These are phyloP conservation scores for Ctenopoma kingsleyae DNA, from an alignment of 2,797 vertebrate genomes.

Conservation along the genomic window DNA sequence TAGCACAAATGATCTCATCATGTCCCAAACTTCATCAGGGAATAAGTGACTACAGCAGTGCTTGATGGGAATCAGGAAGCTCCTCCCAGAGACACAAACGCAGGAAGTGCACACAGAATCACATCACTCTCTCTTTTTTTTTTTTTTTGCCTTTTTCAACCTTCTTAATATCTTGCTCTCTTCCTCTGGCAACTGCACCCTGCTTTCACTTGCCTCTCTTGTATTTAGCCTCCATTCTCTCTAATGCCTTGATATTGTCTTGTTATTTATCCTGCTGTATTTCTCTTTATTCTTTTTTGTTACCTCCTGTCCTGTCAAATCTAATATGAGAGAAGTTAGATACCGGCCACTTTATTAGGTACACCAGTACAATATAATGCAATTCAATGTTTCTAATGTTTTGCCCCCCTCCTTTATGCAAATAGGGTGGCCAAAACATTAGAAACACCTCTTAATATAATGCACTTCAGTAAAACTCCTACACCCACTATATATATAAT, in stretches of 20 bases:
- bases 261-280: too few relatives aligned
- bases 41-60: conserved; percentile 57
- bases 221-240: background rate
- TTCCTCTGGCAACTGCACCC: conserved; percentile 24
- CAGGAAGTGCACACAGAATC: conserved; percentile 59
- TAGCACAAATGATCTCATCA: conserved; percentile 63
- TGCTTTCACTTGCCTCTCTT: conserved; percentile 19
- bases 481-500: too few relatives aligned
- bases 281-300: background rate
- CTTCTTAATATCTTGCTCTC: conserved; percentile 20
- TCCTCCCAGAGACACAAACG: conserved; percentile 69
- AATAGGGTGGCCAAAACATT: too few relatives aligned
- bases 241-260: too few relatives aligned
- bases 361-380: too few relatives aligned
- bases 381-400: too few relatives aligned
- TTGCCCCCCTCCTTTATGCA: too few relatives aligned
- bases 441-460: too few relatives aligned
- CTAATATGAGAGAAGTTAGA: conserved; percentile 1
- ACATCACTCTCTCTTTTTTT: conserved; percentile 38
- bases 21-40: conserved; percentile 38
- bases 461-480: too few relatives aligned
- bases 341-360: too few relatives aligned
- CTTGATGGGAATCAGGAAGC: conserved; percentile 73
- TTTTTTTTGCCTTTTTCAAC: conserved; percentile 14
- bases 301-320: background rate